A percentile compares a stretch with the other conserved stretches of the same genome.
These are phyloP conservation scores for Gastrophryne carolinensis DNA, from an alignment of 2,797 vertebrate genomes.

Conservation along the genomic window DNA sequence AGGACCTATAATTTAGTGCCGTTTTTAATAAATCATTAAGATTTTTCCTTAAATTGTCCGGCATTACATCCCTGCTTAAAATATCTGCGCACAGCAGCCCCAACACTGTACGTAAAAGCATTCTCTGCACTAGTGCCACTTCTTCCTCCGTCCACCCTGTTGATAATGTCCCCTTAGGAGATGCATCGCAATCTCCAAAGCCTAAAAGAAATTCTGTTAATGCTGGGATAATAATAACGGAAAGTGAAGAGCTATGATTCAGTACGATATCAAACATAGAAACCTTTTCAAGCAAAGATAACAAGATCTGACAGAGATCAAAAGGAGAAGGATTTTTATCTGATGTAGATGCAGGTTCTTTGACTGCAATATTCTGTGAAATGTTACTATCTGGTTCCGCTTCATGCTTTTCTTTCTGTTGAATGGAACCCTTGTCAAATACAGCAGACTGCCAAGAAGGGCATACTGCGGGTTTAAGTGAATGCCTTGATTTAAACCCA, in stretches of 20 bases:
- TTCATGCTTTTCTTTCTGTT: conserved; percentile 56
- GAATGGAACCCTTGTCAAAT: conserved; percentile 43
- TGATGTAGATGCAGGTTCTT: conserved; percentile 66
- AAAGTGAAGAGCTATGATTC: conserved; percentile 84
- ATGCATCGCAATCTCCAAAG: conserved; percentile 81
- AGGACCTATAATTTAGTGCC: conserved; percentile 84
- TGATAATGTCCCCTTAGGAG: conserved; percentile 76
- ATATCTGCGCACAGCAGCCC: conserved; percentile 88
- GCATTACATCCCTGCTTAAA: conserved; percentile 77
- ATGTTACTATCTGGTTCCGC: conserved; percentile 6
- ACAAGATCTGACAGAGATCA: conserved; percentile 88
- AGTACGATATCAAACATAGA: conserved; percentile 90
- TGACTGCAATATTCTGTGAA: conserved; percentile 55
- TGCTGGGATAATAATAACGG: conserved; percentile 85
- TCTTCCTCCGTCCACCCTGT: conserved; percentile 90
- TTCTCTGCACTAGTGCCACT: conserved; percentile 89
- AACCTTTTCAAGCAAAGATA: conserved; percentile 92
- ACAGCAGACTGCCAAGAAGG: conserved; percentile 69
- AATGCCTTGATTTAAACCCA: conserved; percentile 67
- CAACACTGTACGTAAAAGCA: conserved; percentile 89
- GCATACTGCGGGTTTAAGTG: conserved; percentile 67
- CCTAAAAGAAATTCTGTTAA: conserved; percentile 90
- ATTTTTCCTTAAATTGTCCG: conserved; percentile 86
- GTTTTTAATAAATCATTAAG: conserved; percentile 87
- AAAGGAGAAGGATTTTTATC: conserved; percentile 88